A percentile compares a stretch with the other conserved stretches of the same genome.
Conservation (phyloP, 1,140 invertebrate genomes). For the Coptotermes formosanus region DNA sequence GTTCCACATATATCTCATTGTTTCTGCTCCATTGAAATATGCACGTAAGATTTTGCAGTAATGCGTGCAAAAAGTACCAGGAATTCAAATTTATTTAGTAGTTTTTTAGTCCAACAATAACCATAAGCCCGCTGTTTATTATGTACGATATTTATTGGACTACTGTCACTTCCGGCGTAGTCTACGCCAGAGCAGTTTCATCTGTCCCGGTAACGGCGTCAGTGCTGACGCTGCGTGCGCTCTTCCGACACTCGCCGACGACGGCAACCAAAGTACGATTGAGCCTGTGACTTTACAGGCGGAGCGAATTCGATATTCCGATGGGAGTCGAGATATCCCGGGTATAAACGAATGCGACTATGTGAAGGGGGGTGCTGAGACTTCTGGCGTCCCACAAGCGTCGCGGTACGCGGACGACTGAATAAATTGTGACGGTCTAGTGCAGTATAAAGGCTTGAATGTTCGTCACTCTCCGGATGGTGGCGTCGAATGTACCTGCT, state of each 20-base stretch:
- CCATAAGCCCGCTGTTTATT: too few relatives aligned
- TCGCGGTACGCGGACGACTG: not conserved
- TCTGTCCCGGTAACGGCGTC: not conserved
- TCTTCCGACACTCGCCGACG: not conserved
- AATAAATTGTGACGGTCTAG: not conserved
- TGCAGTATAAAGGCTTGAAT: not conserved
- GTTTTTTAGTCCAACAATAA: too few relatives aligned
- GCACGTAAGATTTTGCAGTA: too few relatives aligned
- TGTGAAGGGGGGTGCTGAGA: not conserved
- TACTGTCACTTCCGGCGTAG: too few relatives aligned
- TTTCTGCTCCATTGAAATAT: too few relatives aligned
- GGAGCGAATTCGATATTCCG: not conserved
- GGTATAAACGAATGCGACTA: not conserved
- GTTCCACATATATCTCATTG: too few relatives aligned
- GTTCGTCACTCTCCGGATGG: not conserved
- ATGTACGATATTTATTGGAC: too few relatives aligned
- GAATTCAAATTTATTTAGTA: too few relatives aligned
- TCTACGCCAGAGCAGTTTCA: not conserved
- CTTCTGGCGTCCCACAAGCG: not conserved
- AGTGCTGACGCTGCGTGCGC: not conserved
- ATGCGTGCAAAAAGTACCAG: too few relatives aligned
- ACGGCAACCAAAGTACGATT: not conserved
- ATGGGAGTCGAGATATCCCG: not conserved
- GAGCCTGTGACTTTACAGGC: not conserved
- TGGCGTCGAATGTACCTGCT: not conserved